Evolutionary conservation across 53 echinoderm and acorn worm genomes (phyloP), one percentile per base, ranked within the genome.

Genomic region (Temnopleurus reevesii): DNA sequence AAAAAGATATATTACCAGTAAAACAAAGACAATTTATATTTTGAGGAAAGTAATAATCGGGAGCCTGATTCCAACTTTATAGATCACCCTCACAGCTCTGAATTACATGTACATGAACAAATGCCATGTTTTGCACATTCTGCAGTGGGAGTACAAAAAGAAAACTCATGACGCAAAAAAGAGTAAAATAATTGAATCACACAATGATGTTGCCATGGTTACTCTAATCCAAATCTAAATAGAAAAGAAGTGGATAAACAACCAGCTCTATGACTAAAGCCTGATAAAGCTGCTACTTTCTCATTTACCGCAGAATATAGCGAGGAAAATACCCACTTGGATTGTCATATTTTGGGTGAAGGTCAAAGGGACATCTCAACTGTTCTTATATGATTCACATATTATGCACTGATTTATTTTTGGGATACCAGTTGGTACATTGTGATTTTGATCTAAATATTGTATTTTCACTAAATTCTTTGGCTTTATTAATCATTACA

Each of bases 161-260:
- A 24, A 8, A 8, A 21, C 8, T 38, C 4, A 2, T 71, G n/a
- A 36, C 2, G 12, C 38, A n/a, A 0, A 23, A 9, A 41, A 41
- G 35, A n/a, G 13, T 0, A 38, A 41, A 21, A 23, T 34, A 4
- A 13, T 63, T n/a, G 41, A 19, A 41, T 36, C 19, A n/a, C 19
- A 71, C 71, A 36, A 71, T n/a, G 21, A 71, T 71, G 71, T 71
- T 71, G 28, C 71, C 23, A 21, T 41, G 71, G 71, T 71, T 71
- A 71, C 71, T n/a, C n/a, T n/a, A n/a, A n/a, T n/a, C n/a, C n/a
- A 49, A 12, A 12, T 1, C 71, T 38, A 71, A 21, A 41, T 71
- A 41, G 36, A 38, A 38, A 71, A 36, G n/a, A n/a, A 3, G 8
- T 71, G 8, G 38, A 71, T 41, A 38, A 36, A 71, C 71, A 18